Conservation (phyloP, 1,140 invertebrate species). For the Zaprionus davidi region DNA sequence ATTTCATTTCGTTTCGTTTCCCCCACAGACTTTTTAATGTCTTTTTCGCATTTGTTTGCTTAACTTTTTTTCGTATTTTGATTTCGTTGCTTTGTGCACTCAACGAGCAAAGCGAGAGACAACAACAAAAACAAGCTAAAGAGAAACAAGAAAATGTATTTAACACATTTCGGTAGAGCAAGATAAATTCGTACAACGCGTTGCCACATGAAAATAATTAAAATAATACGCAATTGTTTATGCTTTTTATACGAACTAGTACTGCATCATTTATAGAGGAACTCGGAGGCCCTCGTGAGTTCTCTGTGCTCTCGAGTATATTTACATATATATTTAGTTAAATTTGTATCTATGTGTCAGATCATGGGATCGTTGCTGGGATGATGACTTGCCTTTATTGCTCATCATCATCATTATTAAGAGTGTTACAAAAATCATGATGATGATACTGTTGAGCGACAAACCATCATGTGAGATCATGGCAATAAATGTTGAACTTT, state of each 20-base stretch:
- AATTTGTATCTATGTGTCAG: constrained; percentile 2
- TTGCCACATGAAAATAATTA: constrained; percentile 61
- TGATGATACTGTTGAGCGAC: neutral
- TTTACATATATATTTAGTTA: constrained; percentile 4
- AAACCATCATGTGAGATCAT: constrained; percentile 64
- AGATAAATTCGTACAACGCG: constrained; percentile 46
- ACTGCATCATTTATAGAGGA: constrained; percentile 5
- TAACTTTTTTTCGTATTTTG: constrained; percentile 28
- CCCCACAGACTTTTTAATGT: constrained; percentile 8
- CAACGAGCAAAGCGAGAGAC: constrained; percentile 20
- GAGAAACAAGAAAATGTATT: constrained; percentile 52
- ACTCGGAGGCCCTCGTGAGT: constrained; percentile 1
- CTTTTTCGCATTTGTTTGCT: constrained; percentile 25
- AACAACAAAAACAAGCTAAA: constrained; percentile 41
- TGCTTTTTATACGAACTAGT: constrained; percentile 34
- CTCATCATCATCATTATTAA: constrained; percentile 15
- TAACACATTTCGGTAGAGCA: constrained; percentile 57
- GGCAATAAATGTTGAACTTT: constrained; percentile 42
- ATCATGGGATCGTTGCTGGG: constrained; percentile 30
- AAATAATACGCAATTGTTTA: constrained; percentile 78
- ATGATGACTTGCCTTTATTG: constrained; percentile 42
- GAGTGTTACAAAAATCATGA: neutral
- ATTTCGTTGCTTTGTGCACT: constrained; percentile 16
- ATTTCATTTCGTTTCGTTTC: constrained; percentile 23
- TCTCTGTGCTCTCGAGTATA: neutral